Conservation (phyloP, 2,888 invertebrate species). For the Plagodis dolabraria region DNA sequence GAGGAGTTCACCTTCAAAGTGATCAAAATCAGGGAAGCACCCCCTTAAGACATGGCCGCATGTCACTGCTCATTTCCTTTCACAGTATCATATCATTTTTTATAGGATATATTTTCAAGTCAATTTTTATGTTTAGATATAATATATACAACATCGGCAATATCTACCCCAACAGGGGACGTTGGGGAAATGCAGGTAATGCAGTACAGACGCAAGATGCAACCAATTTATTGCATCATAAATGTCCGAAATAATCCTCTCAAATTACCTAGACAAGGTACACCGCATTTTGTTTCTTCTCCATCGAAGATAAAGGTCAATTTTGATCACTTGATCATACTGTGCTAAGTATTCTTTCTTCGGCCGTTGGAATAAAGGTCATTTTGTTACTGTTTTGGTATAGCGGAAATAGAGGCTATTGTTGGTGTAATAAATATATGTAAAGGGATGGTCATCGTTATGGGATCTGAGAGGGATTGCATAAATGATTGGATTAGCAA, state of each 20-base stretch:
- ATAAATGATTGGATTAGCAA: background rate
- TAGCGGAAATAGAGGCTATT: constrained; percentile 3
- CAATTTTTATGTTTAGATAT: too few relatives aligned
- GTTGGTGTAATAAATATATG: constrained; percentile 9
- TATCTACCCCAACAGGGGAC: constrained; percentile 25
- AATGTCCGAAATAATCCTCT: constrained; percentile 60
- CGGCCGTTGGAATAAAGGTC: constrained; percentile 4
- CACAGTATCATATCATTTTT: too few relatives aligned
- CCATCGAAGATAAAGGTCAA: background rate
- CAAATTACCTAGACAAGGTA: constrained; percentile 47
- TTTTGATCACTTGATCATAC: background rate
- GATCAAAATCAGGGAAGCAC: too few relatives aligned
- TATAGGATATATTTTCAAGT: too few relatives aligned
- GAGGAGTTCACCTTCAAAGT: too few relatives aligned
- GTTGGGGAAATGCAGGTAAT: constrained; percentile 61
- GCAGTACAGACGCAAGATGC: constrained; percentile 46
- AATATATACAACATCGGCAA: constrained; percentile 26
- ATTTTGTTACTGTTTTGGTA: constrained; percentile 3
- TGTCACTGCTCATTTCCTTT: too few relatives aligned
- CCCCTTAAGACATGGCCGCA: too few relatives aligned
- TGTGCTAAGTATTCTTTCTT: constrained; percentile 3
- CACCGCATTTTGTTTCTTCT: constrained; percentile 8
- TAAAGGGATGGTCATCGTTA: constrained; percentile 9
- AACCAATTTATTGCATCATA: constrained; percentile 64
- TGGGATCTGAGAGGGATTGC: constrained; percentile 7